Percentiles rank a stretch among this genome's conserved stretches.
These are phyloP conservation scores for Harpagifer antarcticus DNA, from an alignment of 2,797 vertebrate genomes.

Conservation along the genomic window DNA sequence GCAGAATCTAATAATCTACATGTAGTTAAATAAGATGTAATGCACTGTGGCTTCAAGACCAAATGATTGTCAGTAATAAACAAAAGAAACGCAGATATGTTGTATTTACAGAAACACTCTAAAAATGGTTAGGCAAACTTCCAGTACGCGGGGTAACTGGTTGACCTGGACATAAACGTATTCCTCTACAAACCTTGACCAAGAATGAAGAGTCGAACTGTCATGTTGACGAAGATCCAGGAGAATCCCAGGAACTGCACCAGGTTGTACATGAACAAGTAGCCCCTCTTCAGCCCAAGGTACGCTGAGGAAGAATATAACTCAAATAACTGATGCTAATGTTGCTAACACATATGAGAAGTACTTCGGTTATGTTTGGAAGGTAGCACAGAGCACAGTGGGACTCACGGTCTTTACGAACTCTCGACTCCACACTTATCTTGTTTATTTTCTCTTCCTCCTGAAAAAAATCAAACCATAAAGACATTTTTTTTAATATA, in stretches of 20 bases:
- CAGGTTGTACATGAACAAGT: conserved; percentile 94
- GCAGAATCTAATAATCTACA: not conserved
- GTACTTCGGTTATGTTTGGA: not conserved
- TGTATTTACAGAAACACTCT: not conserved
- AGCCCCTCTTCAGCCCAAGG: conserved; percentile 90
- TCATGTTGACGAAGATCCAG: conserved; percentile 97
- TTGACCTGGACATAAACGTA: not conserved
- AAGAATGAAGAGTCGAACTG: conserved; percentile 92
- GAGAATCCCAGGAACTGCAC: conserved; percentile 97
- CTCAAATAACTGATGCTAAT: not conserved
- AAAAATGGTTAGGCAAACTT: not conserved
- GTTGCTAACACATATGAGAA: not conserved
- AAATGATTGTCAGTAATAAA: not conserved
- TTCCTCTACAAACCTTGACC: conserved; percentile 87
- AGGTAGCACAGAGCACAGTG: not conserved
- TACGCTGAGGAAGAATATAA: conserved; percentile 67
- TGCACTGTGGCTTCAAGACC: not conserved
- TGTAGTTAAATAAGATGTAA: not conserved
- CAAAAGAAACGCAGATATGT: not conserved
- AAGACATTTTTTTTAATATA: not conserved
- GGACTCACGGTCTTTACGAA: conserved; percentile 94
- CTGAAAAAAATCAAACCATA: conserved; percentile 69
- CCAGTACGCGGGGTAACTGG: no score
- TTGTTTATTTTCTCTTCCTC: conserved; percentile 92
- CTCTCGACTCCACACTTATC: conserved; percentile 91